These are phyloP conservation scores for Conger conger DNA, from an alignment of 2,113 vertebrate genomes.

Conservation along the genomic window DNA sequence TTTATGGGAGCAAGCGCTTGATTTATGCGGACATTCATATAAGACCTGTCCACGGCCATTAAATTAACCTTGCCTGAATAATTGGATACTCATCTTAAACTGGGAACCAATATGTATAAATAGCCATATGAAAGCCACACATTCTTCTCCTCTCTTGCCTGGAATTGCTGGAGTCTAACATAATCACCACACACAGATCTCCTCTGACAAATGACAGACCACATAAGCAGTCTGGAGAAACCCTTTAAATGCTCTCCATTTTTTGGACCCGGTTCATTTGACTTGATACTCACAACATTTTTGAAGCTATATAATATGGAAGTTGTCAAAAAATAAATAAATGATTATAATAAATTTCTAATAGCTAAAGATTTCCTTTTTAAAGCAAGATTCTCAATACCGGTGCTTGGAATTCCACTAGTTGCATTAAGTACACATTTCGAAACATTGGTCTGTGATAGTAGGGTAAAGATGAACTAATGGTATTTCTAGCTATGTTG, in stretches of 20 bases:
- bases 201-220: conserved; percentile 21
- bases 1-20: conserved; percentile 74
- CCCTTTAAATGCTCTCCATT: conserved; percentile 47
- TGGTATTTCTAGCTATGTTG: neutral
- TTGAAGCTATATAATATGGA: neutral
- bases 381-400: neutral
- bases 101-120: conserved; percentile 53
- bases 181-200: conserved; percentile 4
- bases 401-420: neutral
- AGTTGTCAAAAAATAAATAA: conserved; percentile 43
- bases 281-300: conserved; percentile 41
- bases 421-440: neutral
- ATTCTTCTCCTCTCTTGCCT: conserved; percentile 16
- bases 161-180: neutral
- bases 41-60: conserved; percentile 72
- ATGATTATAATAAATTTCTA: conserved; percentile 17
- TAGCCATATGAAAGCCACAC: conserved; percentile 36
- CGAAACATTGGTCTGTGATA: neutral
- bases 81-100: conserved; percentile 80
- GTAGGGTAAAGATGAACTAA: neutral
- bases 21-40: conserved; percentile 79
- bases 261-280: conserved; percentile 54
- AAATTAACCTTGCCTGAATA: conserved; percentile 84
- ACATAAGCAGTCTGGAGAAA: conserved; percentile 33
- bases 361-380: conserved; percentile 6